These are phyloP conservation scores for Acromyrmex echinatior DNA, from an alignment of 1,140 invertebrate genomes.

Conservation along the genomic window DNA sequence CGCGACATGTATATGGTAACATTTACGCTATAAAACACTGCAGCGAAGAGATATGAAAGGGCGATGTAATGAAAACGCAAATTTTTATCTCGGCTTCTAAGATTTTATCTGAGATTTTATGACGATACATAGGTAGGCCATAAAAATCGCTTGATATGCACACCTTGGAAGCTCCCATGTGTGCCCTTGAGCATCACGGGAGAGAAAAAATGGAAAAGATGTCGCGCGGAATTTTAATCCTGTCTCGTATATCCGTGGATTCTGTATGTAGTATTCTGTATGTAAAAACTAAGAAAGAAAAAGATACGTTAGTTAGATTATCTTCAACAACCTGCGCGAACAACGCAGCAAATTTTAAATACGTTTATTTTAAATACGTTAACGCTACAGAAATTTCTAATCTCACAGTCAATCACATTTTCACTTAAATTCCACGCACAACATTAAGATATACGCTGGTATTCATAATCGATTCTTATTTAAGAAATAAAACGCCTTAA, in stretches of 20 bases:
- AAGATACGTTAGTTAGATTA: neutral
- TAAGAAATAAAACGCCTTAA: too few species aligned
- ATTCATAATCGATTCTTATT: too few species aligned
- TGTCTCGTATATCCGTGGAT: conserved; percentile 20
- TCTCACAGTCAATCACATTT: neutral
- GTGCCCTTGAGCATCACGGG: conserved; percentile 67
- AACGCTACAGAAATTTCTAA: neutral
- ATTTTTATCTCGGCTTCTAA: neutral
- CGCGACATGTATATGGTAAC: neutral
- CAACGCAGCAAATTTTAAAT: neutral
- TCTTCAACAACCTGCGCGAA: neutral
- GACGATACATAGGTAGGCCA: conserved; percentile 48
- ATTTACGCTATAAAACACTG: neutral
- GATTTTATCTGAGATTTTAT: conserved; percentile 53
- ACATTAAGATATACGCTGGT: neutral
- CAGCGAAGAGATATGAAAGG: neutral
- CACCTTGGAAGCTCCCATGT: conserved; percentile 72
- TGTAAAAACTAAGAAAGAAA: neutral
- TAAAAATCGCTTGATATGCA: conserved; percentile 81
- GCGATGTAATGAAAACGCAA: neutral
- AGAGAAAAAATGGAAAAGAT: conserved; percentile 78
- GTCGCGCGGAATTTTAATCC: conserved; percentile 81
- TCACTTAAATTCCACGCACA: neutral
- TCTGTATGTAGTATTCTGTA: neutral
- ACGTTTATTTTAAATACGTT: conserved; percentile 3